Evolutionary conservation across 1,140 invertebrate species (phyloP).

Genomic region (Drosophila yakuba): DNA sequence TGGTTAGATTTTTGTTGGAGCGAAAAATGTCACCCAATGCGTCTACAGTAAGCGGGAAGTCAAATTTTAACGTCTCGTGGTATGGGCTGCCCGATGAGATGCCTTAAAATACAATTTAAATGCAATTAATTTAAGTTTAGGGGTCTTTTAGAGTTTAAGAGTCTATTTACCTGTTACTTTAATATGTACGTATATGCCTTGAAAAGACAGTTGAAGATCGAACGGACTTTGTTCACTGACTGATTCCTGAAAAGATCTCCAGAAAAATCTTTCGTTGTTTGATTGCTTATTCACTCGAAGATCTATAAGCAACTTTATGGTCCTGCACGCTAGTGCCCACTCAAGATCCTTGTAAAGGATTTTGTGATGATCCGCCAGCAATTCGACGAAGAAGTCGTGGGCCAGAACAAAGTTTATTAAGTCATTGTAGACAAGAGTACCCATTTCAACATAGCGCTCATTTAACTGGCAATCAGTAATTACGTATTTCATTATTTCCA

Average conservation of each 20-base stretch:
- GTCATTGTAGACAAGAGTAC: neutral
- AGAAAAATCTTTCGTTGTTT: neutral
- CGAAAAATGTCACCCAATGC: neutral
- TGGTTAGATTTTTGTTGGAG: neutral
- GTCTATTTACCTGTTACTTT: neutral
- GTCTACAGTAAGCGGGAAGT: neutral
- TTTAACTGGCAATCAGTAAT: neutral
- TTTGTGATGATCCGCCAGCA: neutral
- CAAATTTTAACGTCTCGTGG: neutral
- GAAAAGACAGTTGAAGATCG: neutral
- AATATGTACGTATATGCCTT: neutral
- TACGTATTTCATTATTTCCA: neutral
- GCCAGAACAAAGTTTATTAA: neutral
- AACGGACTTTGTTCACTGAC: neutral
- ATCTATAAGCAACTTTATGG: neutral
- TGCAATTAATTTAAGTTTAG: no score
- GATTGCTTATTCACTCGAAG: neutral
- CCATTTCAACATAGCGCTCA: no score
- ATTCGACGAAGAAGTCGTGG: neutral
- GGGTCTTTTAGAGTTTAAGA: no score
- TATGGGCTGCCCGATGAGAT: neutral
- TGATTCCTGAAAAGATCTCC: neutral
- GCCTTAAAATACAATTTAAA: neutral
- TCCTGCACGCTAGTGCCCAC: neutral
- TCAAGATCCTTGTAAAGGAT: neutral